phyloP scores from a whole-genome alignment of 2,888 invertebrate genomes.

The Loripinus fragilis region DNA sequence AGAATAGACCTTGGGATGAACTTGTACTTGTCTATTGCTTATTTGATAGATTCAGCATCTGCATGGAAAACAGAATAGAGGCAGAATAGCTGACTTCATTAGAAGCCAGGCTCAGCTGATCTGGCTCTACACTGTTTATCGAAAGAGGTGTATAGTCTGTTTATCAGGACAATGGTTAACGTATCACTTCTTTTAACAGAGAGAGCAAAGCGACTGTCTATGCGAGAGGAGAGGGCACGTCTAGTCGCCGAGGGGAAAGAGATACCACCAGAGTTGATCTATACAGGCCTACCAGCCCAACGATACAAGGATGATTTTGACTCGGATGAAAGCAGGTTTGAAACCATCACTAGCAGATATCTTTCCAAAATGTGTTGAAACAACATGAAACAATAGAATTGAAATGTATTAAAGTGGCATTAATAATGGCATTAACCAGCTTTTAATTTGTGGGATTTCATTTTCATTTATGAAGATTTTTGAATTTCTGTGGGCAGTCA shows the following conservation, averaged over 20 bases:
- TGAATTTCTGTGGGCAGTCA: too few species aligned
- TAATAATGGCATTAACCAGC: too few species aligned
- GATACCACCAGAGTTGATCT: constrained; percentile 78
- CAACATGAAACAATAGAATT: too few species aligned
- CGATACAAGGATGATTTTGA: constrained; percentile 66
- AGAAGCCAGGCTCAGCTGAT: not conserved
- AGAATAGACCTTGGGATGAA: too few species aligned
- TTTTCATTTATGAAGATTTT: too few species aligned
- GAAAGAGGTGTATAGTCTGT: too few species aligned
- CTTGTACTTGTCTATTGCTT: too few species aligned
- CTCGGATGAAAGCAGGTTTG: constrained; percentile 63
- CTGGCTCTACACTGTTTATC: not conserved
- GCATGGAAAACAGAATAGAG: not conserved
- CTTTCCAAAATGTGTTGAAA: too few species aligned
- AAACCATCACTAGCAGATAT: not conserved
- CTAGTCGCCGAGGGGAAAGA: constrained; percentile 78
- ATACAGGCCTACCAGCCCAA: constrained; percentile 54
- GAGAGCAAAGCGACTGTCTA: constrained; percentile 71
- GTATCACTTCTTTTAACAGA: constrained; percentile 60
- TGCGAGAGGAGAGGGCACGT: constrained; percentile 75
- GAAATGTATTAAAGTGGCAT: too few species aligned
- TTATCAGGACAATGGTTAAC: too few species aligned
- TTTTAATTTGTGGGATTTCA: too few species aligned
- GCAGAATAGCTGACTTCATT: not conserved
- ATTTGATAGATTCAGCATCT: too few species aligned